A percentile compares a stretch with the other conserved stretches of the same genome.
phyloP scores from a whole-genome alignment of 2,113 vertebrate genomes.

The Cavia porcellus region DNA sequence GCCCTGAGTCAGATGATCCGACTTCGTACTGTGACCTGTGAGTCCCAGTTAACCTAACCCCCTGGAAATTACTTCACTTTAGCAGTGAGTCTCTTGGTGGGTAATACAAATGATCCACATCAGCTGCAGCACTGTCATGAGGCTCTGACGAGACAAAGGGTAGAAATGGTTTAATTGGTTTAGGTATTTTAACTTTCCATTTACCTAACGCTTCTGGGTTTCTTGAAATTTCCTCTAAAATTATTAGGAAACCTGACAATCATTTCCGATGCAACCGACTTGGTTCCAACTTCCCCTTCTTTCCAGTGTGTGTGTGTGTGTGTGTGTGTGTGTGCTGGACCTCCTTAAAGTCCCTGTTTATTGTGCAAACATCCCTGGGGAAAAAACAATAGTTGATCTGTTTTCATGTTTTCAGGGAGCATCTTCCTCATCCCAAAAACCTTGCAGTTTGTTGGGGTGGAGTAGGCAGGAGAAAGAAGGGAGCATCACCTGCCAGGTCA shows the following conservation, averaged over 20 bases:
- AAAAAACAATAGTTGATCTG: not conserved
- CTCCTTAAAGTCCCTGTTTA: not conserved
- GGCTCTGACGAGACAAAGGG: not conserved
- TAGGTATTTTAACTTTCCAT: constrained; percentile 31
- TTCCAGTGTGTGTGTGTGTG: not conserved
- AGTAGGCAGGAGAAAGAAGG: not conserved
- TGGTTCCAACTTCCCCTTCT: constrained; percentile 41
- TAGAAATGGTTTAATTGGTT: not conserved
- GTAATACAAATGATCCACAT: not conserved
- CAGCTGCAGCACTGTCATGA: not conserved
- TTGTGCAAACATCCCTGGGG: not conserved
- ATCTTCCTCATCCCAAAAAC: not conserved
- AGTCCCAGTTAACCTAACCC: not conserved
- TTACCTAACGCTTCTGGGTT: not conserved
- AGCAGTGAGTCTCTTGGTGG: not conserved
- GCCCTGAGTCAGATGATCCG: not conserved
- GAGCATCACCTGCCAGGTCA: not conserved
- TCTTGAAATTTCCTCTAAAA: constrained; percentile 52
- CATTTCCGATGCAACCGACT: constrained; percentile 25
- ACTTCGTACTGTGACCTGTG: not conserved
- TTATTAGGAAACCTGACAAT: constrained; percentile 50
- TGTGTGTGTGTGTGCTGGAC: not conserved
- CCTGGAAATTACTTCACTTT: not conserved
- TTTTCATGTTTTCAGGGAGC: constrained; percentile 1
- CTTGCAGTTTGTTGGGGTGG: not conserved